Evolutionary conservation across 2,113 vertebrate species (phyloP).

Genomic region (Struthio camelus): DNA sequence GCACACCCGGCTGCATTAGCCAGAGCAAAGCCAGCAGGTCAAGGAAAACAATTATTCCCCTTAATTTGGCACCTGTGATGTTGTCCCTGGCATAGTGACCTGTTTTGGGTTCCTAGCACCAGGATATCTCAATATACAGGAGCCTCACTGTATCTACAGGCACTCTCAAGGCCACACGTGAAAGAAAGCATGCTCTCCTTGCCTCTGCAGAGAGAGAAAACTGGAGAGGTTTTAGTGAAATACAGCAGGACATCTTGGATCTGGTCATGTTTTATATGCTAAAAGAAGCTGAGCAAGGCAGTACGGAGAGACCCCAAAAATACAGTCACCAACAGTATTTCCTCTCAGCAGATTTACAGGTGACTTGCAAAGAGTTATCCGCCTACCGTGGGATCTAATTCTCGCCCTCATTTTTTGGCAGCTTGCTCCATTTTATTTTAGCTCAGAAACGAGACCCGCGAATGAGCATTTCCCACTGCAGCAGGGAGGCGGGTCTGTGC

Average conservation of each 20-base stretch:
- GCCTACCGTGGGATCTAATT: neutral
- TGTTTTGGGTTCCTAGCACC: neutral
- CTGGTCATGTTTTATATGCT: neutral
- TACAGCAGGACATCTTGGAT: neutral
- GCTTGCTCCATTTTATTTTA: neutral
- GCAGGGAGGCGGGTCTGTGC: neutral
- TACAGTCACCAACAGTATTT: neutral
- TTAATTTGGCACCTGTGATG: neutral
- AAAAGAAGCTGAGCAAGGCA: neutral
- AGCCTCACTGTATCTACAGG: neutral
- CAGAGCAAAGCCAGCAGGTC: neutral
- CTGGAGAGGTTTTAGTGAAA: neutral
- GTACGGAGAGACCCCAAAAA: neutral
- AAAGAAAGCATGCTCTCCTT: neutral
- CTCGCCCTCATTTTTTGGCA: neutral
- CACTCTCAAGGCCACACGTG: neutral
- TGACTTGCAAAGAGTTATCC: conserved; percentile 11
- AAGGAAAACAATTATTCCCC: too few species aligned
- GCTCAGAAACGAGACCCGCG: neutral
- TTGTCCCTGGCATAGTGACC: neutral
- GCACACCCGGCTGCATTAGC: neutral
- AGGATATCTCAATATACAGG: rapidly evolving
- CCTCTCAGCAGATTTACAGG: neutral
- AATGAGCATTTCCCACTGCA: neutral
- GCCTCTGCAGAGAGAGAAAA: neutral